A percentile compares a stretch with the other conserved stretches of the same genome.
These are phyloP conservation scores for Ichneumoninae sp. DNA, from an alignment of 2,888 invertebrate species.

Conservation along the genomic window DNA sequence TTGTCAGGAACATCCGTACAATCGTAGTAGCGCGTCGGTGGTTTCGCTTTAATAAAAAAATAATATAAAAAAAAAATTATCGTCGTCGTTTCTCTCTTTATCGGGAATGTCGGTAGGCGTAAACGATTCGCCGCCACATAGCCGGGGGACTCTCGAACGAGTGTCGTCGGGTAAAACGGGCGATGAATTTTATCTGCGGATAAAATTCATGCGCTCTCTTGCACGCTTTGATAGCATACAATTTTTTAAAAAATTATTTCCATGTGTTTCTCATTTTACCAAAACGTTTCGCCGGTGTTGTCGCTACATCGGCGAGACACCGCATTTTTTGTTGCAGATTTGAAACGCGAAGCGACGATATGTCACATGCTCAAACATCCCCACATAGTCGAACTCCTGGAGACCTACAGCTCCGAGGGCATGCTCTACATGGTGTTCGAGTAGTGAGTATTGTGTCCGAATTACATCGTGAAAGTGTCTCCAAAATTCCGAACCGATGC, in stretches of 20 bases:
- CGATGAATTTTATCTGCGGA: constrained; percentile 55
- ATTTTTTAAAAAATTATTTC: constrained; percentile 2
- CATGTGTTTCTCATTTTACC: constrained; percentile 17
- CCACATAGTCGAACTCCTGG: constrained; percentile 98
- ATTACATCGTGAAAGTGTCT: too few relatives aligned
- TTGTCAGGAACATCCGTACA: background rate
- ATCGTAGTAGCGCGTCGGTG: constrained; percentile 17
- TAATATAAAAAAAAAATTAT: constrained; percentile 14
- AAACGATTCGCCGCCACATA: constrained; percentile 47
- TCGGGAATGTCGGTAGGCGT: constrained; percentile 61
- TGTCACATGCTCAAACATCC: constrained; percentile 99
- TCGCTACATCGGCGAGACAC: constrained; percentile 9
- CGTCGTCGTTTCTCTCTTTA: constrained; percentile 57
- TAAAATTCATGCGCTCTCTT: background rate
- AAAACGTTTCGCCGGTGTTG: constrained; percentile 35
- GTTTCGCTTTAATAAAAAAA: constrained; percentile 21
- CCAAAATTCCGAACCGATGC: too few relatives aligned
- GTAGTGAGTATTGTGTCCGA: constrained; percentile 91
- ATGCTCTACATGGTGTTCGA: constrained; percentile 99
- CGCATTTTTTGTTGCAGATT: constrained; percentile 88
- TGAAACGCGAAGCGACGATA: constrained; percentile 99
- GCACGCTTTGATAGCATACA: background rate
- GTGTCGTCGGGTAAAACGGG: constrained; percentile 30
- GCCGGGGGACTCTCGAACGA: constrained; percentile 21
- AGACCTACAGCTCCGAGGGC: constrained; percentile 99